These are phyloP conservation scores for Trichopria drosophilae DNA, from an alignment of 2,888 invertebrate species.

Conservation along the genomic window DNA sequence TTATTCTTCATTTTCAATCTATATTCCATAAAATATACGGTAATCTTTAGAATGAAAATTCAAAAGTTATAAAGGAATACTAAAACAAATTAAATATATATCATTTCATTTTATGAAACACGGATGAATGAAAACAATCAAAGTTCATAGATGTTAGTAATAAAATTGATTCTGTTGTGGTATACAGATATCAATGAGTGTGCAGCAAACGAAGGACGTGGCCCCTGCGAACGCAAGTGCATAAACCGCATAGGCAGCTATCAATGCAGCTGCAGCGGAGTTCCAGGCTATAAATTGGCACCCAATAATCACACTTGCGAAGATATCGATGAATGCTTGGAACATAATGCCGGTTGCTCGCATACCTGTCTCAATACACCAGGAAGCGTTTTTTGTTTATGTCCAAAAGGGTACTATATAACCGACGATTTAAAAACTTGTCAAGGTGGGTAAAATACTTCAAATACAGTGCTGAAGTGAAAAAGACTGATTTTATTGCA, in stretches of 20 bases:
- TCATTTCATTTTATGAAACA: background rate
- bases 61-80: no score
- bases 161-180: no score
- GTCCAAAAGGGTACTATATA: slow-evolving; percentile 50
- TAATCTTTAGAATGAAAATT: no score
- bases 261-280: slow-evolving; percentile 63
- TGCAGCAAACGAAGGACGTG: slow-evolving; percentile 65
- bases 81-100: no score
- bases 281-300: slow-evolving; percentile 64
- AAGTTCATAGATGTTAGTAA: no score
- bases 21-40: no score
- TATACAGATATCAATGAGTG: slow-evolving; percentile 66
- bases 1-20: no score
- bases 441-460: slow-evolving; percentile 48
- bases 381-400: slow-evolving; percentile 57
- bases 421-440: slow-evolving; percentile 50
- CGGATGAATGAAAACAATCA: background rate
- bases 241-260: slow-evolving; percentile 65
- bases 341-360: slow-evolving; percentile 63
- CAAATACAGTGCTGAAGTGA: no score
- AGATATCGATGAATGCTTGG: slow-evolving; percentile 62
- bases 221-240: slow-evolving; percentile 69
- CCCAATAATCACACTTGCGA: slow-evolving; percentile 64
- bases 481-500: no score
- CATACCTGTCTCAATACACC: slow-evolving; percentile 65